Evolutionary conservation across 2,797 vertebrate genomes (phyloP).

Genomic region (Onychomys leucogaster): DNA sequence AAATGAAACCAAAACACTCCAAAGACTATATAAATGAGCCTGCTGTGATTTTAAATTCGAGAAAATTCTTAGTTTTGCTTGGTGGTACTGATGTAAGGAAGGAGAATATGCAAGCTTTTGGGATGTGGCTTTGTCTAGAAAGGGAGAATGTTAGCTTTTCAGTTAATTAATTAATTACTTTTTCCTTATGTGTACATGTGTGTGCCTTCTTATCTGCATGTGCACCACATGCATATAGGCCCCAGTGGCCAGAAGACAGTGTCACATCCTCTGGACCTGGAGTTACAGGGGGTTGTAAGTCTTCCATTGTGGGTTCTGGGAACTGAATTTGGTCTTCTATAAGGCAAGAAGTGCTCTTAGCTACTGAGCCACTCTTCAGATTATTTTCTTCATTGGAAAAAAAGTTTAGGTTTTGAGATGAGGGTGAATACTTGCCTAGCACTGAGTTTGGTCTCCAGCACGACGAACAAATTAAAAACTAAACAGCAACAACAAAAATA

Average conservation of each 20-base stretch:
- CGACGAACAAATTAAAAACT: not conserved
- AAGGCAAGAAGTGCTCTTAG: not conserved
- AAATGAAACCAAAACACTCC: slow-evolving; percentile 46
- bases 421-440: not conserved
- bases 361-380: not conserved
- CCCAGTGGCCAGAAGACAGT: not conserved
- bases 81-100: not conserved
- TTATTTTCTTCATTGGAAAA: not conserved
- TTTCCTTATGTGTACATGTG: not conserved
- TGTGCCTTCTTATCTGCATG: not conserved
- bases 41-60: slow-evolving; percentile 50
- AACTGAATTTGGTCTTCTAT: not conserved
- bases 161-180: too few relatives aligned
- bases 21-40: slow-evolving; percentile 53
- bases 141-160: not conserved
- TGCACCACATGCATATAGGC: not conserved
- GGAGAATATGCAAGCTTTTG: slow-evolving; percentile 11
- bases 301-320: not conserved
- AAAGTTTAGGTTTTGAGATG: not conserved
- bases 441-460: not conserved
- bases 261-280: too few relatives aligned
- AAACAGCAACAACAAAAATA: not conserved
- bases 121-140: not conserved
- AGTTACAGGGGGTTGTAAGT: not conserved
- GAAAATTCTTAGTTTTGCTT: slow-evolving; percentile 12